phyloP scores from a whole-genome alignment of 2,797 vertebrate genomes.

The Bradypodion pumilum region DNA sequence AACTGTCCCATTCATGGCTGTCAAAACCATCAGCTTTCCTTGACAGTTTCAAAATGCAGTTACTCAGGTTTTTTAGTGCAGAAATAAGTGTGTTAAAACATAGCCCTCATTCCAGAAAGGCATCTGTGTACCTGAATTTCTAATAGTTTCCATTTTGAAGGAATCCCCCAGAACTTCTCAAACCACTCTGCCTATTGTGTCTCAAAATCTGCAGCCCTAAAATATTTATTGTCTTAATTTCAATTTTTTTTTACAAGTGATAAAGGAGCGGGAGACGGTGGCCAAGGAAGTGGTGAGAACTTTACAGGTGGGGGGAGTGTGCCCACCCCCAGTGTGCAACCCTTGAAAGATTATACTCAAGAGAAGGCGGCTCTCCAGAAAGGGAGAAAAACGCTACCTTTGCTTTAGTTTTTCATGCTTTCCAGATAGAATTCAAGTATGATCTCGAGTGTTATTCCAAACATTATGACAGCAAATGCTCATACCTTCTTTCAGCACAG shows the following conservation, averaged over 20 bases:
- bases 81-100: conserved; percentile 51
- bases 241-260: neutral
- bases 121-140: neutral
- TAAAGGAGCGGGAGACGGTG: neutral
- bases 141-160: neutral
- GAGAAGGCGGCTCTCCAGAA: too few relatives aligned
- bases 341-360: neutral
- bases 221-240: neutral
- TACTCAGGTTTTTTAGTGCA: conserved; percentile 66
- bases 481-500: neutral
- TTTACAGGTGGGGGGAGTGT: neutral
- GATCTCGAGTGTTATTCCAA: neutral
- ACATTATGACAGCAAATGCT: neutral
- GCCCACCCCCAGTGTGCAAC: neutral
- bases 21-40: conserved; percentile 68
- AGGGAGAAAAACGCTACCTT: too few relatives aligned
- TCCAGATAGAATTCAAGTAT: neutral
- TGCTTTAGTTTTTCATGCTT: neutral
- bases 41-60: conserved; percentile 66
- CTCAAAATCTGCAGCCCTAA: neutral
- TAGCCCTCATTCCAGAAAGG: neutral
- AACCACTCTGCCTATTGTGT: neutral
- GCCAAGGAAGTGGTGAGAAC: neutral
- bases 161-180: neutral
- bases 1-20: conserved; percentile 68